Evolutionary conservation across 1,140 invertebrate genomes (phyloP), one percentile per base, ranked within the genome.

Genomic region (Mya arenaria): DNA sequence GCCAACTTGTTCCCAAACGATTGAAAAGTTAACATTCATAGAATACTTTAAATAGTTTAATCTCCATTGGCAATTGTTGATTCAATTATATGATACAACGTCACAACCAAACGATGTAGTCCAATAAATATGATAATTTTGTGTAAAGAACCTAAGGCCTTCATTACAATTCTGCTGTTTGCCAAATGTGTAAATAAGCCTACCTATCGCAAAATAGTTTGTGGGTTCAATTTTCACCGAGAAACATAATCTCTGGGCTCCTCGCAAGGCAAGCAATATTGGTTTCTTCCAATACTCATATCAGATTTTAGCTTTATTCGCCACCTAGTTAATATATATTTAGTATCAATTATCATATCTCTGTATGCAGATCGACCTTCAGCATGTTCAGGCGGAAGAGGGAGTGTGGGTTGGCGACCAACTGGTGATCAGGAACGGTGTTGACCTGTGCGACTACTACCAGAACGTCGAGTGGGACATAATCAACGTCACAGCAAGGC

Each of bases 381-480:
- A 55, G 34, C 69, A 72, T 30, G 34, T 52, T 36, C 17, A n/a
- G 1, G 30, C 32, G 39, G 17, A 4, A n/a, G 36, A 68, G 13
- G 19, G n/a, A n/a, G 48, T 52, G 48, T 32, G 34, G 17, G 41
- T 72, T 23, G 32, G 52, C 32, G 34, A 48, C 19, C n/a, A 55
- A 55, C 44, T n/a, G 5, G 19, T 83, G 41, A 88, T 91, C 36
- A 56, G 66, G 1, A 85, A 87, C 32, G 91, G 90, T 0, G 86
- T 93, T 6, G 91, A 93, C 84, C 82, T 93, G 44, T 58, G 87
- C 44, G 90, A 91, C 39, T 92, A 91, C 65, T 90, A 91, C 71
- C 84, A 84, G 94, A 98, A 97, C 34, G 98, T 99, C 25, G 99
- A 99, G 94, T 99, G 99, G 99, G 98, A 99, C 93, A 98, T 99